These are phyloP conservation scores for Agonopterix alstromeriana DNA, from an alignment of 2,888 invertebrate species.

Conservation along the genomic window DNA sequence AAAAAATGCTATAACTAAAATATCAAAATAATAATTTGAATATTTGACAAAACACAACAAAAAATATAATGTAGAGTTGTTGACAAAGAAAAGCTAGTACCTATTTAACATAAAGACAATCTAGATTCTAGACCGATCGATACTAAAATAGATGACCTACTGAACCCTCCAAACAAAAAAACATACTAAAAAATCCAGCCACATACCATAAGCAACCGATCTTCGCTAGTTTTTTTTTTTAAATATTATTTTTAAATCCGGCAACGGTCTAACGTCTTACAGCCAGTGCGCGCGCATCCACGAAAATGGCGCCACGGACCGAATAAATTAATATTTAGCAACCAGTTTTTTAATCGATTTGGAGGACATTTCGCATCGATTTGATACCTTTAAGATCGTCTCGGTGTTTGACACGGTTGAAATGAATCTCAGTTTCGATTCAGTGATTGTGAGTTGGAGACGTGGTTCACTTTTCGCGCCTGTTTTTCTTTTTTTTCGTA, in stretches of 20 bases:
- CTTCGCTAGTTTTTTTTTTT: slow-evolving; percentile 43
- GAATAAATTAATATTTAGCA: slow-evolving; percentile 12
- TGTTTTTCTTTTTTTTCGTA: slow-evolving; percentile 1
- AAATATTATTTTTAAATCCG: slow-evolving; percentile 59
- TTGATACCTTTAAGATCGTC: neutral
- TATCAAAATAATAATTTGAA: no score
- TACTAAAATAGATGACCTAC: slow-evolving; percentile 13
- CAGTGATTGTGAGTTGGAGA: slow-evolving; percentile 52
- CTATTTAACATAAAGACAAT: no score
- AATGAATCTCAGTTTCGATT: slow-evolving; percentile 45
- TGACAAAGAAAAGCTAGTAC: neutral
- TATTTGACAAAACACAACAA: no score
- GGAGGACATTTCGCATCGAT: neutral
- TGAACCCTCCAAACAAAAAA: slow-evolving; percentile 29
- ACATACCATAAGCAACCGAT: slow-evolving; percentile 42
- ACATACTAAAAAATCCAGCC: slow-evolving; percentile 32
- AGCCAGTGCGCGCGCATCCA: slow-evolving; percentile 33
- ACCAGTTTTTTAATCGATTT: slow-evolving; percentile 7
- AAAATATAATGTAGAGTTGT: no score
- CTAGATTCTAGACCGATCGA: no score
- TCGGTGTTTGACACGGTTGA: neutral
- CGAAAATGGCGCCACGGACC: slow-evolving; percentile 38
- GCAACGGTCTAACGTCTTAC: slow-evolving; percentile 57
- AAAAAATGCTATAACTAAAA: no score
- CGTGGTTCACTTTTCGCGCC: slow-evolving; percentile 28